Evolutionary conservation across 2,797 vertebrate genomes (phyloP).

Genomic region (Pteropus rufus): DNA sequence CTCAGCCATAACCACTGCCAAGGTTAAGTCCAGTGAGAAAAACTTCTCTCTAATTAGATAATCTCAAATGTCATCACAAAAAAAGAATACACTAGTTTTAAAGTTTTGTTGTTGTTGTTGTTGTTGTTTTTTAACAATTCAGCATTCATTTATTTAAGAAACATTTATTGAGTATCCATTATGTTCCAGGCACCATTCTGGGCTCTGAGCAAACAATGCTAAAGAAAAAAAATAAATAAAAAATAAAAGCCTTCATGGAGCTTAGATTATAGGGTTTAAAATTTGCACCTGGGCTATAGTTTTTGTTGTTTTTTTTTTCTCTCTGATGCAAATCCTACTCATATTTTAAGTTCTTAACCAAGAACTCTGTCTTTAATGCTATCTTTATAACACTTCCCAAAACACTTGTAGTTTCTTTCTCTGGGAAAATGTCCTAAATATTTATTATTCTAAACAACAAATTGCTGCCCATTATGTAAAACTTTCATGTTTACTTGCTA

Average conservation of each 20-base stretch:
- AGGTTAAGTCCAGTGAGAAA: conserved; percentile 51
- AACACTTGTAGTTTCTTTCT: background rate
- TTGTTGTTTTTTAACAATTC: background rate
- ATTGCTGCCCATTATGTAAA: background rate
- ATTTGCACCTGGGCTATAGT: background rate
- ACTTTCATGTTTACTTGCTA: background rate
- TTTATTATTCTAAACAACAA: background rate
- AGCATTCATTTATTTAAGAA: background rate
- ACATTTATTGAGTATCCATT: background rate
- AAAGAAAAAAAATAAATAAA: background rate
- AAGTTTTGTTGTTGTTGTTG: background rate
- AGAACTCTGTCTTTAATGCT: background rate
- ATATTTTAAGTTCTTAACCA: background rate
- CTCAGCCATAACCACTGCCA: conserved; percentile 51
- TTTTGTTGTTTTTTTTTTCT: background rate
- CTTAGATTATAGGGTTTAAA: background rate
- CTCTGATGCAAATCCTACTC: background rate
- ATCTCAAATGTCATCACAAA: conserved; percentile 21
- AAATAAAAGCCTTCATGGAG: background rate
- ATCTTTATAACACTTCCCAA: background rate
- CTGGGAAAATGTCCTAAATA: background rate
- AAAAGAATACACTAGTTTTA: background rate
- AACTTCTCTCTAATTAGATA: conserved; percentile 54
- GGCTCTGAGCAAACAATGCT: background rate
- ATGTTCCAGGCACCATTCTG: background rate